Percentiles rank a stretch among this genome's conserved stretches.
phyloP scores from a whole-genome alignment of 2,113 vertebrate species.

The Brachypodius melanocephalos region DNA sequence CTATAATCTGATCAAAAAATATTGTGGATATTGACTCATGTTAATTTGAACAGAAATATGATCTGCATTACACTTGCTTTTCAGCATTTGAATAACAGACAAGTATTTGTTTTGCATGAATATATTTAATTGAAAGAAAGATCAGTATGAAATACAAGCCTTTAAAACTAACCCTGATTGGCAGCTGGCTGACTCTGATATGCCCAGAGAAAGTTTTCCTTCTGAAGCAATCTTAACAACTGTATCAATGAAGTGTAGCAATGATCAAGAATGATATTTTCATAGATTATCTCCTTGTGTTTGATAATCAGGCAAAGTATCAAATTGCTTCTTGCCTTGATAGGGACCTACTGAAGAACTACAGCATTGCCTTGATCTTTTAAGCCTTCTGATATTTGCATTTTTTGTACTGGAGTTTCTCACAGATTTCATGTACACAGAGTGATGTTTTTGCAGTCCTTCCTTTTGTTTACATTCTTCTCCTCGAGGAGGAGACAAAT shows the following conservation, averaged over 20 bases:
- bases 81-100: background rate
- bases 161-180: background rate
- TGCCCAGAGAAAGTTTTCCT: background rate
- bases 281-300: background rate
- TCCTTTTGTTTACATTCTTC: no score
- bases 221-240: slow-evolving; percentile 1
- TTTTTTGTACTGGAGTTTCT: no score
- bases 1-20: background rate
- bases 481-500: no score
- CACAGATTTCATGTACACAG: no score
- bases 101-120: background rate
- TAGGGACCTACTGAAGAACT: background rate
- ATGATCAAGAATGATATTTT: background rate
- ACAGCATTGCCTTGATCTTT: background rate
- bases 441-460: no score
- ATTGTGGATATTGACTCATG: background rate
- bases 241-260: background rate
- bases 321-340: background rate
- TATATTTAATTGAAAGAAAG: background rate
- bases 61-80: background rate
- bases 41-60: background rate
- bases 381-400: no score
- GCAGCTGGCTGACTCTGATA: background rate
- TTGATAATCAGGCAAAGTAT: background rate
- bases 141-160: background rate